Conservation (phyloP, 2,797 vertebrate genomes). For the Gymnoscopelus microlampas region DNA sequence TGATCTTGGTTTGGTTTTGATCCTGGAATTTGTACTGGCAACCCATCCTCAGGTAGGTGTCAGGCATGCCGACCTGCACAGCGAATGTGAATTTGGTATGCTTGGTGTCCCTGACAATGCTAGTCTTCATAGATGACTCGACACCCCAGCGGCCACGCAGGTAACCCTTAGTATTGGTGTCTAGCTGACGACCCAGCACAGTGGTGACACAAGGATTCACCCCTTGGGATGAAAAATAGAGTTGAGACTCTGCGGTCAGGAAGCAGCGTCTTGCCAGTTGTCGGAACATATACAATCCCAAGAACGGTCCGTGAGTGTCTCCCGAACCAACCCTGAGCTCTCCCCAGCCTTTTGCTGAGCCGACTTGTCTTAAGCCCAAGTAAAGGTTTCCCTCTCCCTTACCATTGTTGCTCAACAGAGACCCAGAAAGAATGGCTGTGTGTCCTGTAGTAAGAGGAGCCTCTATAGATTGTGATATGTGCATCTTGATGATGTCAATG, state of each 20-base stretch:
- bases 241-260: constrained; percentile 90
- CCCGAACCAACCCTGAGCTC: constrained; percentile 95
- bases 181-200: constrained; percentile 92
- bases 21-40: constrained; percentile 99
- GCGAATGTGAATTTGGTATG: constrained; percentile 93
- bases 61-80: constrained; percentile 95
- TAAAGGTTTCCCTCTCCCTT: constrained; percentile 95
- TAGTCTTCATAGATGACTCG: constrained; percentile 98
- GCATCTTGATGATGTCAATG: constrained; percentile 98
- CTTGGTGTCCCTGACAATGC: constrained; percentile 94
- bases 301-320: constrained; percentile 92
- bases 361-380: constrained; percentile 90
- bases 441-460: constrained; percentile 93
- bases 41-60: constrained; percentile 95
- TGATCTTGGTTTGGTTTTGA: constrained; percentile 95
- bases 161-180: constrained; percentile 99
- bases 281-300: constrained; percentile 95
- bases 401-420: constrained; percentile 97
- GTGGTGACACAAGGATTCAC: constrained; percentile 91
- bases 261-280: constrained; percentile 95
- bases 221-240: constrained; percentile 94
- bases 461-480: constrained; percentile 99
- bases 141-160: constrained; percentile 97
- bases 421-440: constrained; percentile 95
- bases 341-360: constrained; percentile 95